Evolutionary conservation across 1,140 invertebrate genomes (phyloP).

Genomic region (Daktulosphaira vitifoliae): DNA sequence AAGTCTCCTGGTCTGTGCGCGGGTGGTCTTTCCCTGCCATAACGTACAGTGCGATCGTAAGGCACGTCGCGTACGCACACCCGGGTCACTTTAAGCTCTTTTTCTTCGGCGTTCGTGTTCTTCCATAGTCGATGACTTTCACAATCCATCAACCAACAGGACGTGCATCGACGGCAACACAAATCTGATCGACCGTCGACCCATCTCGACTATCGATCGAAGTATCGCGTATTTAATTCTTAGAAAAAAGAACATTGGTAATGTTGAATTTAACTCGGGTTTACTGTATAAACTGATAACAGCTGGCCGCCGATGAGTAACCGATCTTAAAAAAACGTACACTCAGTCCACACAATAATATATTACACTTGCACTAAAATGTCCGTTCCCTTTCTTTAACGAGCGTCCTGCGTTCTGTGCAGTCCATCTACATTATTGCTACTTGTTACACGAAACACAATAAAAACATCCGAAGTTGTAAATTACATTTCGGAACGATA

Average conservation of each 20-base stretch:
- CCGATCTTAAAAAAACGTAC: conserved; percentile 18
- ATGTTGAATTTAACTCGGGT: no score
- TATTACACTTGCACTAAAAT: no score
- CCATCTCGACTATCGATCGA: no score
- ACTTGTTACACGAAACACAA: not conserved
- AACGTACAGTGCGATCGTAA: not conserved
- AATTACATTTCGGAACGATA: conserved; percentile 10
- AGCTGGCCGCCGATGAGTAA: conserved; percentile 9
- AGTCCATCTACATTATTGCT: not conserved
- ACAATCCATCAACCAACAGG: not conserved
- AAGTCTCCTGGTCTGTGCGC: conserved; percentile 20
- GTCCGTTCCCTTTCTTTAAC: no score
- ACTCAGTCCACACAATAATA: not conserved
- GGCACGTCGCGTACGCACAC: not conserved
- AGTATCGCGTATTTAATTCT: no score
- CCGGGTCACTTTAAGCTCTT: conserved; percentile 27
- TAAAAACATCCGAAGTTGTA: conserved; percentile 13
- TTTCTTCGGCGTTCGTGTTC: no score
- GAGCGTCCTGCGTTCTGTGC: no score
- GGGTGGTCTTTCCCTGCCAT: conserved; percentile 11
- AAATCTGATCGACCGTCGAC: no score
- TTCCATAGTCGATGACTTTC: conserved; percentile 11
- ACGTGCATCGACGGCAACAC: not conserved
- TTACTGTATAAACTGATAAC: no score
- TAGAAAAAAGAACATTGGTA: no score